Evolutionary conservation across 2,888 invertebrate species (phyloP).

Genomic region (Brachyptera risi): DNA sequence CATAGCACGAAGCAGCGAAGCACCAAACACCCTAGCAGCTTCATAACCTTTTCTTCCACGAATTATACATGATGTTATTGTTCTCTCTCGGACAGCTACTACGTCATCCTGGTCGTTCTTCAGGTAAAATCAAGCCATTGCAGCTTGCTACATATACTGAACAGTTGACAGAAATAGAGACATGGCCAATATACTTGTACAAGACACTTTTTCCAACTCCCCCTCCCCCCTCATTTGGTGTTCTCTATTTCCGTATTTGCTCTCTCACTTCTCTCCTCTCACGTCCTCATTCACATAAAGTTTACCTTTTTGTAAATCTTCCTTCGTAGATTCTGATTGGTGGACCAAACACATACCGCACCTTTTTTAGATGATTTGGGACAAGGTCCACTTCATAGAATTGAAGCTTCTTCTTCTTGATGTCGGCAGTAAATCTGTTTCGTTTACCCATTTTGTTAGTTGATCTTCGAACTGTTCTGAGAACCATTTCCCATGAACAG

Average conservation of each 20-base stretch:
- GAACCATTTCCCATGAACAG: not conserved
- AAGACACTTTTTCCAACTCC: slow-evolving; percentile 14
- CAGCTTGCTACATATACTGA: not conserved
- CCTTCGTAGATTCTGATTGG: slow-evolving; percentile 9
- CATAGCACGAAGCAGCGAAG: not conserved
- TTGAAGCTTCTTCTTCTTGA: not conserved
- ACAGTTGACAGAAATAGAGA: too few species aligned
- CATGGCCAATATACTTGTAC: too few species aligned
- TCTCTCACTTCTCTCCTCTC: slow-evolving; percentile 3
- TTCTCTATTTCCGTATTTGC: slow-evolving; percentile 19
- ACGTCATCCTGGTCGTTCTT: too few species aligned
- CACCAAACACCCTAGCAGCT: not conserved
- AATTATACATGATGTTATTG: not conserved
- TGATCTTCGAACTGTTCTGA: not conserved
- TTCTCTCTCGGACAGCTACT: not conserved
- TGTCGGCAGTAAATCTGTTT: slow-evolving; percentile 15
- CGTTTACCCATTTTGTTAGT: not conserved
- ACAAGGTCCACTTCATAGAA: slow-evolving; percentile 18
- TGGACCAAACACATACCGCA: slow-evolving; percentile 10
- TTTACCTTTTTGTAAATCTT: not conserved
- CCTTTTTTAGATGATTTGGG: slow-evolving; percentile 19
- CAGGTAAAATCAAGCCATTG: not conserved
- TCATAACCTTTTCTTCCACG: not conserved
- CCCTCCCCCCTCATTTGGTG: slow-evolving; percentile 11
- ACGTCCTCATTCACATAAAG: not conserved